These are phyloP conservation scores for Papilio dardanus DNA, from an alignment of 1,140 invertebrate species.

Conservation along the genomic window DNA sequence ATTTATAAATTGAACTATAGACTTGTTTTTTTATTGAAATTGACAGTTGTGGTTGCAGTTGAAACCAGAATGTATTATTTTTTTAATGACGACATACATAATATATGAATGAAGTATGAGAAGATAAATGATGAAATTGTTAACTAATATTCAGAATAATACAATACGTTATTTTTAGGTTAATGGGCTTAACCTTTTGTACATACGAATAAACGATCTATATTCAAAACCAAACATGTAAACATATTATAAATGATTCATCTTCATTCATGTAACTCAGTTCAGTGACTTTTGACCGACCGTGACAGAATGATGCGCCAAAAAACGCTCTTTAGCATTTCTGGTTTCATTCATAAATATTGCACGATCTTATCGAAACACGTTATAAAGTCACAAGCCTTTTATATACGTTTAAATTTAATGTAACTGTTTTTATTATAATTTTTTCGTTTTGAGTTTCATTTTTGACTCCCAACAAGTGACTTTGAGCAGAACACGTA, in stretches of 20 bases:
- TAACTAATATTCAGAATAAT: neutral
- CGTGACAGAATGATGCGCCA: constrained; percentile 13
- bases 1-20: neutral
- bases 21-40: neutral
- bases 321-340: neutral
- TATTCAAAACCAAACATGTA: neutral
- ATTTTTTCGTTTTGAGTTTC: too few relatives aligned
- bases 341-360: constrained; percentile 12
- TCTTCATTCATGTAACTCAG: constrained; percentile 25
- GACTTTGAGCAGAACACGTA: too few relatives aligned
- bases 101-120: neutral
- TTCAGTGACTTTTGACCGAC: constrained; percentile 29
- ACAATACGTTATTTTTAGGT: too few relatives aligned
- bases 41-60: neutral
- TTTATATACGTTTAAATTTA: neutral
- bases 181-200: too few relatives aligned
- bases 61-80: neutral
- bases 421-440: too few relatives aligned
- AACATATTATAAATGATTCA: neutral
- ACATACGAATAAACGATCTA: too few relatives aligned
- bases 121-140: neutral
- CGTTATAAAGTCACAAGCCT: neutral
- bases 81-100: neutral
- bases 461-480: too few relatives aligned
- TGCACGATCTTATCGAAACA: neutral